Evolutionary conservation across 2,888 invertebrate genomes (phyloP), one percentile per base, ranked within the genome.

Genomic region (Temnothorax ravouxi): DNA sequence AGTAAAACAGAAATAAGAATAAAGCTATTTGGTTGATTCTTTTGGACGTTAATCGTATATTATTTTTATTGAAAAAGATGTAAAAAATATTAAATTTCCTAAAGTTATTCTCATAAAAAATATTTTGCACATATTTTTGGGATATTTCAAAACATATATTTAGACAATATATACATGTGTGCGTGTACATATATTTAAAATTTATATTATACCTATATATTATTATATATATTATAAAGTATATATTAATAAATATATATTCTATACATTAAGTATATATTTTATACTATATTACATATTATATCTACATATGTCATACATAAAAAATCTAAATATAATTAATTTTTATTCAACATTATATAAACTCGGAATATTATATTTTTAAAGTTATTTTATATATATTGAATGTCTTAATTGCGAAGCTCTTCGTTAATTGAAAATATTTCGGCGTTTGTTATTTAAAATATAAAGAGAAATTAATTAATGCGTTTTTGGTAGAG

Each of bases 271-370:
- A n/a, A 61, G 3, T 61, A 18, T 61, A 61, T 61, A 61, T 29
- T 56, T 29, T 56, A 56, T 56, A 2, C 25, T 56, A 25, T 29
- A 15, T 59, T 59, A 34, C 8, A 34, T 61, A 61, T 61, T 9
- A 34, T 9, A 59, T 29, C 29, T 29, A 29, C 29, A 29, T 59
- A 6, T 59, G 29, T 15, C 9, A 21, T 54, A 52, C 44, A 15
- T 29, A 67, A 21, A 67, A 67, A 6, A 15, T 29, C 29, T 71
- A 71, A 41, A 15, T 54, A 38, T 54, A 71, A 21, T 72, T 21
- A 71, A 69, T n/a, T 41, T 72, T 21, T 72, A 72, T 56, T 56
- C 9, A 71, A 41, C 21, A 71, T 21, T 66, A 21, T 21, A 71
- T 25, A 29, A 29, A 41, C 25, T 72, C 25, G 44, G 59, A 44